Evolutionary conservation across 2,888 invertebrate species (phyloP), one percentile per base, ranked within the genome.

Genomic region (Micropterix aruncella): DNA sequence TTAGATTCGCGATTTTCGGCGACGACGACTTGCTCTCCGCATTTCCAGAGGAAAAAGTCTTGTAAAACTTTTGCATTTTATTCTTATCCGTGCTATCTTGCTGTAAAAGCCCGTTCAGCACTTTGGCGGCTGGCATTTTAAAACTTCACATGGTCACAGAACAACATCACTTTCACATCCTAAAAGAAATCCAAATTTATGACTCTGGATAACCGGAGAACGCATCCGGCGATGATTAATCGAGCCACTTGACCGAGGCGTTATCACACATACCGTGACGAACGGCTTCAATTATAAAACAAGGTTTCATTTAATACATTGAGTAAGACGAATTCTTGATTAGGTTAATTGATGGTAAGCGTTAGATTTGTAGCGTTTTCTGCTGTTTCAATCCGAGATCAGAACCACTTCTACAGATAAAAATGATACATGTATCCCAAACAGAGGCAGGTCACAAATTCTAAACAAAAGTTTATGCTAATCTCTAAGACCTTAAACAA

Each of bases 31-130:
- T 9, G 12, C 16, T 27, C 12, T 43, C 42, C 7, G 41, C 40
- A 14, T 17, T 39, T 49, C 60, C 62, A 53, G 68, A 64, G 61
- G 69, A 68, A 58, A 70, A 70, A 45, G 70, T 69, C 63, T 69
- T 67, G 64, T 70, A 70, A 59, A 71, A 68, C 55, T 66, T 69
- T 60, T 70, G 71, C 55, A 67, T 60, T 37, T 69, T 63, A 56
- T 61, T 60, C 47, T 57, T 61, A 47, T 59, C 58, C 59, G 63
- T 59, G 58, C 65, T 68, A n/a, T n/a, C n/a, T n/a, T n/a, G n/a
- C n/a, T n/a, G n/a, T 27, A 12, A 27, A 12, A 27, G 12, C 27
- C 7, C 27, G 12, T 12, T 27, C 12, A 27, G 5, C 27, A 27
- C 5, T 12, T 12, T 27, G 27, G 27, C 27, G 7, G 27, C 12